Evolutionary conservation across 2,888 invertebrate genomes (phyloP).

Genomic region (Hemaris fuciformis): DNA sequence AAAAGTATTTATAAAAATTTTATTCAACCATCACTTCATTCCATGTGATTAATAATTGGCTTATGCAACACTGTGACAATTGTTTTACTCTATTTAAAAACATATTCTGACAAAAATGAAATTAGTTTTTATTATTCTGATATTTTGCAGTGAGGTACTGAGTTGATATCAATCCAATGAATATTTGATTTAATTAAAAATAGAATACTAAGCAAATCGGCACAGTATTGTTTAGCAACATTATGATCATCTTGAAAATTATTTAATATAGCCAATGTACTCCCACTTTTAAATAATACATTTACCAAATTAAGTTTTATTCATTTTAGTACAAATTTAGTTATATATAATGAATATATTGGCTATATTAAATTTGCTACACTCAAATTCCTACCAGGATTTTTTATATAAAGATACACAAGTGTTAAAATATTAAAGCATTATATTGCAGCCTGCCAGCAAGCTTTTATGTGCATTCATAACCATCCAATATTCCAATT

Average conservation of each 20-base stretch:
- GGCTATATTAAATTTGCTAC: not conserved
- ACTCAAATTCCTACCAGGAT: not conserved
- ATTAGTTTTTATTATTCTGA: too few species aligned
- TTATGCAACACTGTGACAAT: not conserved
- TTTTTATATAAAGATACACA: not conserved
- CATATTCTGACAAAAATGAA: too few species aligned
- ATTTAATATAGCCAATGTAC: not conserved
- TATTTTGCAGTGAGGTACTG: too few species aligned
- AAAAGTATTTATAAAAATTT: not conserved
- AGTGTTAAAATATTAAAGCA: not conserved
- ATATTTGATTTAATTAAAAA: too few species aligned
- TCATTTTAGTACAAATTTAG: not conserved
- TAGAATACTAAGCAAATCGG: not conserved
- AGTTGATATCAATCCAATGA: too few species aligned
- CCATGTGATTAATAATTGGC: not conserved
- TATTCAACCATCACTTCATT: not conserved
- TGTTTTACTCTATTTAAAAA: too few species aligned
- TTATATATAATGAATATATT: not conserved
- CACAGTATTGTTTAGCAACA: not conserved
- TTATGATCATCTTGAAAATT: not conserved
- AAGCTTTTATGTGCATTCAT: constrained; percentile 22
- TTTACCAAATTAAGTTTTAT: not conserved
- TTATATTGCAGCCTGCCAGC: constrained; percentile 29
- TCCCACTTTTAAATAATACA: not conserved
- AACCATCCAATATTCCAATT: not conserved